Base-by-base conservation (phyloP, 2,888 invertebrate genomes). In the Galeruca laticollis region DNA sequence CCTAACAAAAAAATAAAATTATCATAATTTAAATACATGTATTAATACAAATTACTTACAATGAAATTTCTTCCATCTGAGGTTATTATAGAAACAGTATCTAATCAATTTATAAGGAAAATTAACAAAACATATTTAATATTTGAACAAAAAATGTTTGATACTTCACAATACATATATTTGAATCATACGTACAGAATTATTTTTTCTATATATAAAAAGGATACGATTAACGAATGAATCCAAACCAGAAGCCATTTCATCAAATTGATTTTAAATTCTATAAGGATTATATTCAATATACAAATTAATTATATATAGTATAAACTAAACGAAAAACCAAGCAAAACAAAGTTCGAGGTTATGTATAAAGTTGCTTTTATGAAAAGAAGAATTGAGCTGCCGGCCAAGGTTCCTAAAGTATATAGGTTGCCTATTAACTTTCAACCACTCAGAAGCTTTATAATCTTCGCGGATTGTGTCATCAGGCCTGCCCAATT, bases 51-150 rank as follows among this genome's bases (percentile, higher is more conserved):
- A 26, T 37, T 54, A 76, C 90, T 88, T 86, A 92, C 92, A 78
- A 98, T 95, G 83, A 98, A 98, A 85, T 97, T 97, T 77, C 98
- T 89, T 52, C 98, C 98, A 87, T 98, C 98, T 11, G 97, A 93
- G 62, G 98, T 98, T 79, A 98, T 97, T 73, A 98, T 95, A 40
- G 96, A 97, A 66, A 98, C 96, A 40, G 95, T 94, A 87, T 95
- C 91, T 91, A 60, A 33, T 63, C 8, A 21, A 40, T 37, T 18
- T 51, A 52, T 64, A 72, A 67, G 33, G 70, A 62, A 63, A 70
- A 63, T n/a, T 37, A 61, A 20, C 20, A 31, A 40, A 15, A 18
- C 37, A n/a, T 8, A 18, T 15, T 52, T 13, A 18, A 57, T 64
- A 40, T 37, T 18, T 15, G 31, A 61, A 20, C 20, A 31, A 40